Conservation (phyloP, 2,113 vertebrate genomes). For the Arothron firmamentum region DNA sequence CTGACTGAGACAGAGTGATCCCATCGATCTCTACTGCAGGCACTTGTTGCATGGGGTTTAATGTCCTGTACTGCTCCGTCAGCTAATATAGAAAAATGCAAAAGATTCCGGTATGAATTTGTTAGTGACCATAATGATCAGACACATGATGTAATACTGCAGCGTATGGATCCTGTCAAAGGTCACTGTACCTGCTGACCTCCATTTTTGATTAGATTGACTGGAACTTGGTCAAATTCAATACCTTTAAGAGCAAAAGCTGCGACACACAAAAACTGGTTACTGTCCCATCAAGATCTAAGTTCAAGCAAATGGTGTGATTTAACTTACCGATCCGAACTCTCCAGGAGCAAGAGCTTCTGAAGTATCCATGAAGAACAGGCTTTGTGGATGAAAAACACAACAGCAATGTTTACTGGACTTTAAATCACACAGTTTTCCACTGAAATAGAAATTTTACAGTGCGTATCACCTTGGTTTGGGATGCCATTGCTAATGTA, state of each 20-base stretch:
- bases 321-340: slow-evolving; percentile 88
- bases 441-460: background rate
- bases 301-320: background rate
- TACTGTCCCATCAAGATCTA: background rate
- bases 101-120: background rate
- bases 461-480: slow-evolving; percentile 64
- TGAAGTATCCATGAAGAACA: slow-evolving; percentile 90
- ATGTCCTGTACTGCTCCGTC: slow-evolving; percentile 77
- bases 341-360: slow-evolving; percentile 97
- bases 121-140: background rate
- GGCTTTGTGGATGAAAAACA: slow-evolving; percentile 73
- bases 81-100: slow-evolving; percentile 66
- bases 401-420: background rate
- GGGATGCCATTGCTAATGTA: slow-evolving; percentile 60
- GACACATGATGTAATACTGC: background rate
- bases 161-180: background rate
- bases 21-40: slow-evolving; percentile 89
- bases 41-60: slow-evolving; percentile 96
- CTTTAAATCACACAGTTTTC: background rate
- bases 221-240: slow-evolving; percentile 79
- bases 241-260: slow-evolving; percentile 93
- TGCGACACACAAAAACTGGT: slow-evolving; percentile 52
- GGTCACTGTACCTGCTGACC: slow-evolving; percentile 84
- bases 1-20: slow-evolving; percentile 85
- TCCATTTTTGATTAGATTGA: slow-evolving; percentile 88